Evolutionary conservation across 2,888 invertebrate species (phyloP).

Genomic region (Argyra leucocephala): DNA sequence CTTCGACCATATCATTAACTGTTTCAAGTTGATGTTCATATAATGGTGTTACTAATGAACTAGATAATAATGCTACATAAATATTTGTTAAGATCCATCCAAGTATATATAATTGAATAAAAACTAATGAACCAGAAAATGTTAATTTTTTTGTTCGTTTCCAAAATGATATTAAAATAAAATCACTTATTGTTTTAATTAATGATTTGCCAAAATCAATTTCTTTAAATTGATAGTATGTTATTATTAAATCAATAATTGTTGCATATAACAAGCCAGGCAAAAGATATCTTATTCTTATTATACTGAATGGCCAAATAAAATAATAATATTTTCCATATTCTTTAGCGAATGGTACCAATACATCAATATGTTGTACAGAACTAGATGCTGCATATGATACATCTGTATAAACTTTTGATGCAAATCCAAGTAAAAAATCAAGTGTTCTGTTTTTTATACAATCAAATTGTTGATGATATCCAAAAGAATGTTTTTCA

Average conservation of each 20-base stretch:
- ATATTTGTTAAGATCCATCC: neutral
- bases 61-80: constrained; percentile 8
- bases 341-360: neutral
- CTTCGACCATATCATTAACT: neutral
- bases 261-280: neutral
- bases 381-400: neutral
- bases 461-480: neutral
- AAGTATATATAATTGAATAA: neutral
- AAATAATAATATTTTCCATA: constrained; percentile 12
- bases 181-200: neutral
- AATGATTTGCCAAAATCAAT: neutral
- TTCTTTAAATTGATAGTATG: neutral
- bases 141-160: neutral
- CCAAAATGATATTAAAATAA: neutral
- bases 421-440: neutral
- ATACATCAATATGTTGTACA: neutral
- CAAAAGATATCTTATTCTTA: neutral
- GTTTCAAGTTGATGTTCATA: constrained; percentile 5
- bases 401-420: neutral
- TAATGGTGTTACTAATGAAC: constrained; percentile 2
- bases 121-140: neutral
- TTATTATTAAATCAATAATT: neutral
- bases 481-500: neutral
- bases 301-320: constrained; percentile 1
- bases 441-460: neutral